Conservation (phyloP, 2,888 invertebrate species). For the Allacma fusca region DNA sequence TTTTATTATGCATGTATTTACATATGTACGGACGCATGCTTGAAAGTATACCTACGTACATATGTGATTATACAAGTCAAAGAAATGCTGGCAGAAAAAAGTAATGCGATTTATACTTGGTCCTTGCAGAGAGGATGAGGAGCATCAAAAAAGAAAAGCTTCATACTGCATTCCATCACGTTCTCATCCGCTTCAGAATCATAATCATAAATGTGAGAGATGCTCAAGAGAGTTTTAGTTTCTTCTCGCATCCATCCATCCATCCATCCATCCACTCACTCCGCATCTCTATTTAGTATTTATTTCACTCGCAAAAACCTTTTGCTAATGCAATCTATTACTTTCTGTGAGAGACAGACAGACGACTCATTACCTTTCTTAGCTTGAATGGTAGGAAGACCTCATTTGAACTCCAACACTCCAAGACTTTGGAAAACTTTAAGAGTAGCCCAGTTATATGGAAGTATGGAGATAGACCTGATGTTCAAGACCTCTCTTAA, state of each 20-base stretch:
- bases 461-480: not conserved
- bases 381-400: not conserved
- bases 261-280: not conserved
- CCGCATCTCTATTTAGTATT: constrained; percentile 10
- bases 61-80: no score
- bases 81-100: no score
- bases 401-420: not conserved
- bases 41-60: no score
- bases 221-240: not conserved
- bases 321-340: not conserved
- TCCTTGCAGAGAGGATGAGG: not conserved
- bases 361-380: not conserved
- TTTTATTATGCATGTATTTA: not conserved
- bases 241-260: not conserved
- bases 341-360: not conserved
- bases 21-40: no score
- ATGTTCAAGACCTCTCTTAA: not conserved
- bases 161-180: constrained; percentile 16
- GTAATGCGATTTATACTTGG: constrained; percentile 9
- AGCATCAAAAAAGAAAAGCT: not conserved
- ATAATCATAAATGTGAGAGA: not conserved
- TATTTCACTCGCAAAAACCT: not conserved
- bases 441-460: no score
- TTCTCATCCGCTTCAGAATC: constrained; percentile 22
- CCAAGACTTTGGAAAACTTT: not conserved